These are phyloP conservation scores for Phengaris arion DNA, from an alignment of 2,888 invertebrate species.

Conservation along the genomic window DNA sequence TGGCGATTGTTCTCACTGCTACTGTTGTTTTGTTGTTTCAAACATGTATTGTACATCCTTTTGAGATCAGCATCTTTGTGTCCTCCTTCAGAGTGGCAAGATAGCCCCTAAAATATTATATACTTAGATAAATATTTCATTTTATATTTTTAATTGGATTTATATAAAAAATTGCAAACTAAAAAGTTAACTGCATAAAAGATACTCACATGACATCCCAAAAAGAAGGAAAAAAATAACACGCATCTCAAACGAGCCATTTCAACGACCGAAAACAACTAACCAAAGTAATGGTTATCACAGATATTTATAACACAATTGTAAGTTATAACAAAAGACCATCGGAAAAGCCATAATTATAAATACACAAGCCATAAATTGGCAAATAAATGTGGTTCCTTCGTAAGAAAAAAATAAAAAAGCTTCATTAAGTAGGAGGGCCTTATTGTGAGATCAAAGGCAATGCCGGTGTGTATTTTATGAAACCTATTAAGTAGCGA, in stretches of 20 bases:
- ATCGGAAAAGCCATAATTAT: neutral
- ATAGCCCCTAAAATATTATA: slow-evolving; percentile 63
- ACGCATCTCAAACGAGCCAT: slow-evolving; percentile 4
- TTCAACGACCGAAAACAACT: neutral
- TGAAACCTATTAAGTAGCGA: no score
- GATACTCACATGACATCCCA: slow-evolving; percentile 14
- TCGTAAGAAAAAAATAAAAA: neutral
- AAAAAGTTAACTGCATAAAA: no score
- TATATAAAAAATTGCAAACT: no score
- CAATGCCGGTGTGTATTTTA: no score
- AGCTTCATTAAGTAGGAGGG: no score
- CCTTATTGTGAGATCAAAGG: neutral
- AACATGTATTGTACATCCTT: slow-evolving; percentile 78
- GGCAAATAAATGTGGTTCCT: neutral
- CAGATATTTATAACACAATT: neutral
- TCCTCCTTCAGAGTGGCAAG: slow-evolving; percentile 80
- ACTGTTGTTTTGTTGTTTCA: slow-evolving; percentile 64
- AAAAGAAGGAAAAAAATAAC: slow-evolving; percentile 9
- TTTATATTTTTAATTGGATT: no score
- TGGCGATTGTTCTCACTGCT: slow-evolving; percentile 46
- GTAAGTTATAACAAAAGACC: neutral
- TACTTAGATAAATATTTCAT: no score
- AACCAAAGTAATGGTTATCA: neutral
- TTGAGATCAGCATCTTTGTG: slow-evolving; percentile 80
- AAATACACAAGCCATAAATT: neutral